phyloP scores from a whole-genome alignment of 2,113 vertebrate genomes.

The Platichthys flesus region DNA sequence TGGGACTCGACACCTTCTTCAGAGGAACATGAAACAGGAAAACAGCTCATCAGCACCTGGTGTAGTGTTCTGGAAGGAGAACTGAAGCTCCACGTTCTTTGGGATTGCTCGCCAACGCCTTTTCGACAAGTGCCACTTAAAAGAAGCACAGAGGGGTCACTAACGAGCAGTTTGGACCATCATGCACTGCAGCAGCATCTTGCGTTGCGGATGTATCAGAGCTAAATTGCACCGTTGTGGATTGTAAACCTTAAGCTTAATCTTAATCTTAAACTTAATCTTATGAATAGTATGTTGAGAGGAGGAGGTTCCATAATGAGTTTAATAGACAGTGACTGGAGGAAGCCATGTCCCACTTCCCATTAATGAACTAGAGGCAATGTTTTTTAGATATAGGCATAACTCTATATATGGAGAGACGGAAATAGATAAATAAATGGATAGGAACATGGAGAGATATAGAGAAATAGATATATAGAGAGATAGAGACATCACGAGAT shows the following conservation, averaged over 20 bases:
- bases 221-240: slow-evolving; percentile 29
- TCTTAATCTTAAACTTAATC: slow-evolving; percentile 50
- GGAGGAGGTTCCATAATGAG: slow-evolving; percentile 49
- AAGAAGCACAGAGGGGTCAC: slow-evolving; percentile 9
- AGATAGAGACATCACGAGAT: no score
- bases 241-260: slow-evolving; percentile 41
- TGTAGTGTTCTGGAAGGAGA: slow-evolving; percentile 4
- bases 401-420: no score
- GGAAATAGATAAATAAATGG: no score
- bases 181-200: slow-evolving; percentile 30
- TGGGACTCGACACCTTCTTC: no score
- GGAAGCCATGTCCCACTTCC: slow-evolving; percentile 29
- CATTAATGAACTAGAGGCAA: slow-evolving; percentile 14
- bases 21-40: no score
- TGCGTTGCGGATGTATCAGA: background rate
- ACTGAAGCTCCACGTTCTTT: no score
- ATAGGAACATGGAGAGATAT: background rate
- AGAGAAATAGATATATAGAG: background rate
- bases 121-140: slow-evolving; percentile 2
- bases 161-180: slow-evolving; percentile 10
- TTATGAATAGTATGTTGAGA: slow-evolving; percentile 20
- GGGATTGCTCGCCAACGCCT: background rate
- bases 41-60: slow-evolving; percentile 20
- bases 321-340: slow-evolving; percentile 48
- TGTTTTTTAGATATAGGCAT: no score